Percentiles rank a stretch among this genome's conserved stretches.
phyloP scores from a whole-genome alignment of 2,113 vertebrate genomes.

The Thamnaconus septentrionalis region DNA sequence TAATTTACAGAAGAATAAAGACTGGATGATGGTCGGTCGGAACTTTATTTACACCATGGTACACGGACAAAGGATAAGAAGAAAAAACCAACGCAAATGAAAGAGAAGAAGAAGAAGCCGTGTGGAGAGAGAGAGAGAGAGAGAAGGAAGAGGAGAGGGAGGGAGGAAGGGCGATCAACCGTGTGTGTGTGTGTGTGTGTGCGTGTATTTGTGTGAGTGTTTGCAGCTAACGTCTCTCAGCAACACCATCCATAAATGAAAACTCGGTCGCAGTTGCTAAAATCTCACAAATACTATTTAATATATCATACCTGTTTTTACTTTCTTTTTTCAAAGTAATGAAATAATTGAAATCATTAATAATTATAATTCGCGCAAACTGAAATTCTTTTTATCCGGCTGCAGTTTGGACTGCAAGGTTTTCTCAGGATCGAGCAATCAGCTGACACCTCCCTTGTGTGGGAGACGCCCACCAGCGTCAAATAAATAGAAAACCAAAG shows the following conservation, averaged over 20 bases:
- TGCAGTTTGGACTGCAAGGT: no score
- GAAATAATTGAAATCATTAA: no score
- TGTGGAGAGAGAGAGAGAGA: neutral
- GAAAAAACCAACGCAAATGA: slow-evolving; percentile 21
- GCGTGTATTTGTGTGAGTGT: neutral
- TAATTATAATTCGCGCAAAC: no score
- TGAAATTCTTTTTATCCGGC: no score
- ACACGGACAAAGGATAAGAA: slow-evolving; percentile 41
- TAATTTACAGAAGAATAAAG: slow-evolving; percentile 71
- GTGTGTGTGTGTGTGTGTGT: slow-evolving; percentile 29
- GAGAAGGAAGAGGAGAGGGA: slow-evolving; percentile 1
- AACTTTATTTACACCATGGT: slow-evolving; percentile 68
- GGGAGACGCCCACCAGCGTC: no score
- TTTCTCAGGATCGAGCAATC: no score
- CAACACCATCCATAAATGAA: neutral
- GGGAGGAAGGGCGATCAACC: slow-evolving; percentile 14
- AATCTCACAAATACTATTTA: no score
- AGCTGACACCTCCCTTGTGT: no score
- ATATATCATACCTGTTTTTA: no score
- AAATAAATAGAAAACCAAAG: no score
- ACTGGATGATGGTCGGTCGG: slow-evolving; percentile 51
- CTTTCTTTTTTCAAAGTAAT: no score
- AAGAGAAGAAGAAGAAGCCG: neutral
- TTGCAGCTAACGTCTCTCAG: neutral
- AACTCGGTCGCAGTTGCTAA: neutral